These are phyloP conservation scores for Agelaius tricolor DNA, from an alignment of 2,113 vertebrate species.

Conservation along the genomic window DNA sequence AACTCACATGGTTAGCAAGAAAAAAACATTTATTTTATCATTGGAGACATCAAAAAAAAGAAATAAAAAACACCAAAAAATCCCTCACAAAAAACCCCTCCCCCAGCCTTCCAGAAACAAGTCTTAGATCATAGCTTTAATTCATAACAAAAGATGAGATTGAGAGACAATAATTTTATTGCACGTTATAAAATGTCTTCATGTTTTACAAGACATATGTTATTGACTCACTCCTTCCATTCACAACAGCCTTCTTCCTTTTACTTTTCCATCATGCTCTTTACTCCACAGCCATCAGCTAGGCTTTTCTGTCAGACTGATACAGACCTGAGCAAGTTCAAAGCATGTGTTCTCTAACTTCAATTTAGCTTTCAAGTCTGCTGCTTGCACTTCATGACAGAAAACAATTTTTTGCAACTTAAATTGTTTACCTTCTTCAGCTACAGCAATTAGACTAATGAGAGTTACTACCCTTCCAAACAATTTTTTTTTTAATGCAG, in stretches of 20 bases:
- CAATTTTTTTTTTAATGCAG: neutral
- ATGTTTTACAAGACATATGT: neutral
- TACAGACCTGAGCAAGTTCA: neutral
- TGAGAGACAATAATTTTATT: neutral
- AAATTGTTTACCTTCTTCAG: neutral
- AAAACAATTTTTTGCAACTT: neutral
- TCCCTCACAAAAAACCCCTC: neutral
- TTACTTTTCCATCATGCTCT: neutral
- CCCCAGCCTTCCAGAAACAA: neutral
- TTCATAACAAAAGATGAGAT: neutral
- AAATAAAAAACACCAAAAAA: neutral
- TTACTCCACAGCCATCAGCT: neutral
- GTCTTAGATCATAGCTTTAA: neutral
- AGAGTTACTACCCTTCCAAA: neutral
- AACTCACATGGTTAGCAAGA: neutral
- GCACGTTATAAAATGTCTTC: neutral
- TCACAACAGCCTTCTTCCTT: neutral
- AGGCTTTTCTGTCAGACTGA: neutral
- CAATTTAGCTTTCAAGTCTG: neutral
- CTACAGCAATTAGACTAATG: slow-evolving; percentile 25
- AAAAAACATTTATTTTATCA: neutral
- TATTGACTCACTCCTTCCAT: neutral
- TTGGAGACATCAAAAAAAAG: neutral
- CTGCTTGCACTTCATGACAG: neutral
- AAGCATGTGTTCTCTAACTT: neutral